phyloP scores from a whole-genome alignment of 2,113 vertebrate species.

The Paramormyrops kingsleyae region DNA sequence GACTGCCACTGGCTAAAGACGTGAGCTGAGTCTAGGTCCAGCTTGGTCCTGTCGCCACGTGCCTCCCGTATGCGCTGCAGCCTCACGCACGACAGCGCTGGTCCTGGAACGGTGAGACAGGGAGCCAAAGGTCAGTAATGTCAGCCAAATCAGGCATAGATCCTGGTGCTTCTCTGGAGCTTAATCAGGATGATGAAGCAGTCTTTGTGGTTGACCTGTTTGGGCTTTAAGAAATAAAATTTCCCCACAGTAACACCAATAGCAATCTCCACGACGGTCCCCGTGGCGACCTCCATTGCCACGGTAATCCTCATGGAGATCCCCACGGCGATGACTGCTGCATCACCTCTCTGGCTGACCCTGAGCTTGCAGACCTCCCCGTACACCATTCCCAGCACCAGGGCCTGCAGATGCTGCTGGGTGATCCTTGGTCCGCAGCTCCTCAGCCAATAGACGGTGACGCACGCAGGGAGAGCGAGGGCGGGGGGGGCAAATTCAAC shows the following conservation, averaged over 20 bases:
- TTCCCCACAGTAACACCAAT: not conserved
- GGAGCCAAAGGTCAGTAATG: not conserved
- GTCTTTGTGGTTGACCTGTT: not conserved
- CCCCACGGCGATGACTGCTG: not conserved
- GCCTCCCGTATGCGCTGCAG: conserved; percentile 46
- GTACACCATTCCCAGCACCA: conserved; percentile 58
- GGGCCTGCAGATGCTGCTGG: conserved; percentile 58
- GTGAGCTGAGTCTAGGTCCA: conserved; percentile 60
- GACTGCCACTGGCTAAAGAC: conserved; percentile 79
- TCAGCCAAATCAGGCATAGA: not conserved
- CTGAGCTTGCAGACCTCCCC: conserved; percentile 52
- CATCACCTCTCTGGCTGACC: not conserved
- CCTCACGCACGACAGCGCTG: conserved; percentile 28
- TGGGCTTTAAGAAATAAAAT: not conserved
- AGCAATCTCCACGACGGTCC: not conserved
- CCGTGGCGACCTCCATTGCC: not conserved
- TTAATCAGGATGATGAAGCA: not conserved
- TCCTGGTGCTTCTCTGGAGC: not conserved
- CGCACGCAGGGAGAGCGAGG: conserved; percentile 52
- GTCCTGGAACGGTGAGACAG: not conserved
- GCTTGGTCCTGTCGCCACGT: not conserved
- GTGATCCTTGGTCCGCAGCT: conserved; percentile 46
- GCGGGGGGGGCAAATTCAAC: conserved; percentile 47
- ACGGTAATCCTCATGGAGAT: not conserved
- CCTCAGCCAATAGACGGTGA: conserved; percentile 61